These are phyloP conservation scores for Trachurus trachurus DNA, from an alignment of 2,797 vertebrate genomes.

Conservation along the genomic window DNA sequence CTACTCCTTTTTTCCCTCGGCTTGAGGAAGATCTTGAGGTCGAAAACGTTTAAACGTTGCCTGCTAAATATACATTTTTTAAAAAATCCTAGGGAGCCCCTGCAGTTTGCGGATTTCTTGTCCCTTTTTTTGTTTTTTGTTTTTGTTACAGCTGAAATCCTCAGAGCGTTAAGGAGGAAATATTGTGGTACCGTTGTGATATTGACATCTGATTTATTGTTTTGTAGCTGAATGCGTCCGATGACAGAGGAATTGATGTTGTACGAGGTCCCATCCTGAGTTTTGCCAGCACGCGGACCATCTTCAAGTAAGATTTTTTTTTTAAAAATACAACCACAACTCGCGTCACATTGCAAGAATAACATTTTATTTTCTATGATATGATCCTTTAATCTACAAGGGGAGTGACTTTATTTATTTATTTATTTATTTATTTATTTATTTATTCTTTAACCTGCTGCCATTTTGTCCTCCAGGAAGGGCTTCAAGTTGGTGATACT, in stretches of 20 bases:
- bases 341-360: not conserved
- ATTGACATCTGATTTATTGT: not conserved
- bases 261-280: slow-evolving; percentile 95
- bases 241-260: slow-evolving; percentile 95
- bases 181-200: not conserved
- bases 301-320: slow-evolving; percentile 92
- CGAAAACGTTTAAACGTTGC: no score
- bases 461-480: slow-evolving; percentile 85
- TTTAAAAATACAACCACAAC: not conserved
- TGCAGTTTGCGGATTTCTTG: no score
- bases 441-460: not conserved
- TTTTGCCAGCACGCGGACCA: slow-evolving; percentile 97
- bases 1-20: no score
- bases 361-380: not conserved
- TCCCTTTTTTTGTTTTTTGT: no score
- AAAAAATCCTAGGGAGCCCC: no score
- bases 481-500: slow-evolving; percentile 98
- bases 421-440: no score
- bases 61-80: no score
- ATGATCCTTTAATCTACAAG: not conserved
- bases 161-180: not conserved
- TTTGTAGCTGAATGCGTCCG: slow-evolving; percentile 94
- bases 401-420: not conserved
- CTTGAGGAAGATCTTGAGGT: no score
- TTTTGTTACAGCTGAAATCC: not conserved